Evolutionary conservation across 2,113 vertebrate species (phyloP), one percentile per base, ranked within the genome.

Genomic region (Osmerus eperlanus): DNA sequence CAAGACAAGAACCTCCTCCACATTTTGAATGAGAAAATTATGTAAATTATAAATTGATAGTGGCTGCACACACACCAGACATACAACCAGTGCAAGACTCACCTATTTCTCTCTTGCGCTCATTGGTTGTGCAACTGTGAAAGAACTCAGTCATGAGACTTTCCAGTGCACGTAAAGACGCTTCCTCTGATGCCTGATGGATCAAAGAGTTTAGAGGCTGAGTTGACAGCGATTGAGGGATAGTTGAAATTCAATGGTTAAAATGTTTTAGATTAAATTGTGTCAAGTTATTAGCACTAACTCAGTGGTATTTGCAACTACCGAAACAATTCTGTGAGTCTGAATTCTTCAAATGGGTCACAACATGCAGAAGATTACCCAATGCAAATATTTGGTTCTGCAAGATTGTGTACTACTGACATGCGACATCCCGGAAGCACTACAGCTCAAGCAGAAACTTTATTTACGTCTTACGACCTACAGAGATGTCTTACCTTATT

Each of bases 111-210:
- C 95, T 93, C 74, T 99, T 99, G 67, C 97, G 90, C 83, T 99
- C 96, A 21, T 99, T 99, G 0, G 96, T 96, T 0, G 97, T 99
- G 89, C 94, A 97, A 53, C 92, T 95, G 84, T 99, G 97, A 86
- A 99, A 99, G 90, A 99, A 99, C 79, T 99, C 97, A 0, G 95
- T 97, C 97, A 99, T 99, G 1, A 99, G 91, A 87, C 92, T 96
- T 90, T 99, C 97, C 88, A 99, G 71, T 36, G 95, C 96, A 72
- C 94, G 93, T 71, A 99, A 88, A 0, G 97, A 98, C 83, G 92
- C 84, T 89, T 99, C 97, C 81, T 98, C 97, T 54, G 97, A 96
- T 72, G 94, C 94, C 97, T 99, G 76, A 47, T 13, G 28, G 23
- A 58, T 14, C 59, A 68, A 61, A 13, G 60, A 76, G 62, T 62